Percentiles rank a stretch among this genome's conserved stretches.
phyloP scores from a whole-genome alignment of 1,140 invertebrate species.

The Zeugodacus cucurbitae region DNA sequence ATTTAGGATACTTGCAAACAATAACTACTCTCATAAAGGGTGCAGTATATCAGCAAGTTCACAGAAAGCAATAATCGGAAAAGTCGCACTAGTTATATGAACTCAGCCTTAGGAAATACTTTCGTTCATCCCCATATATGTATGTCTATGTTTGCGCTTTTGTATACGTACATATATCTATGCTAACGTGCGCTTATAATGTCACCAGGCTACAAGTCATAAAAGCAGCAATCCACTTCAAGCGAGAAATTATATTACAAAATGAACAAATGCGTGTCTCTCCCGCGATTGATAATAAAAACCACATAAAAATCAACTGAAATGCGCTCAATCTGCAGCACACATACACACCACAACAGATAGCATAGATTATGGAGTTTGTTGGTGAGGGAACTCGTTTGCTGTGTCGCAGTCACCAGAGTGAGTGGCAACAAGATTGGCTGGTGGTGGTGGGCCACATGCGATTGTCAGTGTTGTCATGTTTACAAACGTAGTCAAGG shows the following conservation, averaged over 20 bases:
- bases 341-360: neutral
- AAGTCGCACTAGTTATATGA: too few relatives aligned
- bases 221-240: conserved; percentile 26
- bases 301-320: conserved; percentile 28
- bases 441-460: neutral
- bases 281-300: conserved; percentile 34
- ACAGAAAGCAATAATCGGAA: too few relatives aligned
- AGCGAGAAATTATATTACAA: conserved; percentile 9
- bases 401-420: neutral
- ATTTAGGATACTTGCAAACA: too few relatives aligned
- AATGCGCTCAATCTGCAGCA: neutral
- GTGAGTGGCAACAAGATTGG: neutral
- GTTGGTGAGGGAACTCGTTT: neutral
- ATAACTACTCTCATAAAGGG: too few relatives aligned
- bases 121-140: neutral
- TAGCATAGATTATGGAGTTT: neutral
- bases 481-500: neutral
- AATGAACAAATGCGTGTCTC: conserved; percentile 12
- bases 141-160: neutral
- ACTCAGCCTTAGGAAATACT: too few relatives aligned
- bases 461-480: neutral
- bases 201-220: neutral
- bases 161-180: neutral
- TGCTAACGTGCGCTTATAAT: neutral
- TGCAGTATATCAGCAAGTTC: too few relatives aligned